Evolutionary conservation across 64 coral and sea anemone genomes (phyloP), one percentile per base, ranked within the genome.

Genomic region (Cladopsammia gracilis): DNA sequence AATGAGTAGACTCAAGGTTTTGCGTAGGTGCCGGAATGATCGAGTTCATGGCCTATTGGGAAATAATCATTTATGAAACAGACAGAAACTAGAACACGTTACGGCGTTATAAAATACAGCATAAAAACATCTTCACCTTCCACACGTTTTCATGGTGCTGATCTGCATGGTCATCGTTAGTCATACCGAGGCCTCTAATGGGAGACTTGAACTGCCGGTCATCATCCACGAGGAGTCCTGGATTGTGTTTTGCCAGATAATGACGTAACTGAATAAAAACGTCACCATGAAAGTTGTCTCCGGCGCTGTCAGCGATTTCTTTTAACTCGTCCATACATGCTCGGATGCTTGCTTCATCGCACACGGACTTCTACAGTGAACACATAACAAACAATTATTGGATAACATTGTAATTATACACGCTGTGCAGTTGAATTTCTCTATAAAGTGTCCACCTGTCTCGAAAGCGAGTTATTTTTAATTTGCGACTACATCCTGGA

Each of bases 241-340:
- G 78, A 45, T 86, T 53, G 15, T 90, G 54, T 3, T 42, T 84
- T 10, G 50, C 8, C 62, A 96, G 53, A 34, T 90, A 79, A 14
- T 93, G 79, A 96, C 95, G 95, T 89, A 96, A 64, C 47, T 93
- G 90, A 16, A 96, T 78, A 52, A 93, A 96, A 22, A 90, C 25
- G 26, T 96, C 95, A 78, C 68, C 90, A 64, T 85, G 49, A 26
- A 83, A 96, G 45, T 96, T 96, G 13, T 83, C 57, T 1, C 4
- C 50, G 47, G 52, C 80, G 43, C 78, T 86, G 86, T 96, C 95
- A 24, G 90, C 74, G 44, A 91, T 66, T 76, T 96, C 85, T 60
- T 86, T 96, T 49, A 96, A 56, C 50, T 96, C 95, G 23, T 89
- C 77, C 57, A 96, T 70, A 24, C 95, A 96, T 9, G 90, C 53